Evolutionary conservation across 2,888 invertebrate species (phyloP).

Genomic region (Brenthis daphne): DNA sequence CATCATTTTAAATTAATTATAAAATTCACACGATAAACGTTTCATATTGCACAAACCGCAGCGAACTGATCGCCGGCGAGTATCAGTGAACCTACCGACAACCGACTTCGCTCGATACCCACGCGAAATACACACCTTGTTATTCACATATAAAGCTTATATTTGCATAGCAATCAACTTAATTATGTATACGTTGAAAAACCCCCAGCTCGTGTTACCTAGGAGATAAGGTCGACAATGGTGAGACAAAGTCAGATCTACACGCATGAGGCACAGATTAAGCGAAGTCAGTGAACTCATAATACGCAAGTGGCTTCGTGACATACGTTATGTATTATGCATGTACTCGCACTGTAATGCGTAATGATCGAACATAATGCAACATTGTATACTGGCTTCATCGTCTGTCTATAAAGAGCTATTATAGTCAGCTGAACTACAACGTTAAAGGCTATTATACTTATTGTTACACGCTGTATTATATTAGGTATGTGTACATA

Average conservation of each 20-base stretch:
- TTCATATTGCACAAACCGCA: slow-evolving; percentile 15
- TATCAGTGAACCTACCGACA: slow-evolving; percentile 18
- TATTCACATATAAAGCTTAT: neutral
- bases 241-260: slow-evolving; percentile 11
- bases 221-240: slow-evolving; percentile 1
- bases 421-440: no score
- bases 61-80: slow-evolving; percentile 15
- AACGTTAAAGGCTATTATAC: no score
- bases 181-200: slow-evolving; percentile 4
- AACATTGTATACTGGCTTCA: slow-evolving; percentile 6
- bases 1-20: slow-evolving; percentile 18
- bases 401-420: neutral
- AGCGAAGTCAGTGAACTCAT: slow-evolving; percentile 27
- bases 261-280: slow-evolving; percentile 26
- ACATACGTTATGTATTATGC: slow-evolving; percentile 21
- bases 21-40: slow-evolving; percentile 9
- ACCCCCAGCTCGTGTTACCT: neutral
- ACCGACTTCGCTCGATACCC: slow-evolving; percentile 3
- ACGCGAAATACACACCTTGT: neutral
- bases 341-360: slow-evolving; percentile 4
- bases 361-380: neutral
- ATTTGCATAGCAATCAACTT: slow-evolving; percentile 1
- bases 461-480: no score
- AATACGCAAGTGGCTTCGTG: slow-evolving; percentile 30
- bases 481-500: no score